phyloP scores from a whole-genome alignment of 2,797 vertebrate genomes.

The Halcyon smyrnensis region DNA sequence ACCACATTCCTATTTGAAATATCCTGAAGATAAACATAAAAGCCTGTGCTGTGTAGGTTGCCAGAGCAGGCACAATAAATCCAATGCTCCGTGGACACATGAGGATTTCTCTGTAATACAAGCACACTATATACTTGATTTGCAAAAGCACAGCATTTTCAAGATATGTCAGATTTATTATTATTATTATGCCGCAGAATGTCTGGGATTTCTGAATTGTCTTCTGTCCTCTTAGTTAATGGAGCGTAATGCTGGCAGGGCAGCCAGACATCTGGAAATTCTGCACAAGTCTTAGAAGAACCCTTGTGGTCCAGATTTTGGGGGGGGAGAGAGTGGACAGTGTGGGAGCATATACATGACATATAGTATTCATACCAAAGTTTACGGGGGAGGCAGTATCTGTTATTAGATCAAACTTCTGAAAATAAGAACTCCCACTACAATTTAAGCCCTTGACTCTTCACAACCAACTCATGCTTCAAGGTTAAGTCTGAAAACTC shows the following conservation, averaged over 20 bases:
- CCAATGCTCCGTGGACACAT: not conserved
- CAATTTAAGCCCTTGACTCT: not conserved
- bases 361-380: not conserved
- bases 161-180: not conserved
- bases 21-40: not conserved
- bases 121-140: not conserved
- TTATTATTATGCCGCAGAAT: not conserved
- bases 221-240: not conserved
- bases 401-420: not conserved
- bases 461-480: not conserved
- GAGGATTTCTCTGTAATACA: not conserved
- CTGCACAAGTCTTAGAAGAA: not conserved
- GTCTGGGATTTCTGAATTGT: not conserved
- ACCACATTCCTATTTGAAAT: not conserved
- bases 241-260: not conserved
- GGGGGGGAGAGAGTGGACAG: not conserved
- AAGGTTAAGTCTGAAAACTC: not conserved
- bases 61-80: not conserved
- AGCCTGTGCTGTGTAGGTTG: not conserved
- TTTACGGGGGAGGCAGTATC: not conserved
- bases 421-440: not conserved
- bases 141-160: not conserved
- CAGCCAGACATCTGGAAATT: not conserved
- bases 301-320: not conserved
- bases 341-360: not conserved